A percentile compares a stretch with the other conserved stretches of the same genome.
These are phyloP conservation scores for Disparrhopalites patrizii DNA, from an alignment of 2,888 invertebrate genomes.

Conservation along the genomic window DNA sequence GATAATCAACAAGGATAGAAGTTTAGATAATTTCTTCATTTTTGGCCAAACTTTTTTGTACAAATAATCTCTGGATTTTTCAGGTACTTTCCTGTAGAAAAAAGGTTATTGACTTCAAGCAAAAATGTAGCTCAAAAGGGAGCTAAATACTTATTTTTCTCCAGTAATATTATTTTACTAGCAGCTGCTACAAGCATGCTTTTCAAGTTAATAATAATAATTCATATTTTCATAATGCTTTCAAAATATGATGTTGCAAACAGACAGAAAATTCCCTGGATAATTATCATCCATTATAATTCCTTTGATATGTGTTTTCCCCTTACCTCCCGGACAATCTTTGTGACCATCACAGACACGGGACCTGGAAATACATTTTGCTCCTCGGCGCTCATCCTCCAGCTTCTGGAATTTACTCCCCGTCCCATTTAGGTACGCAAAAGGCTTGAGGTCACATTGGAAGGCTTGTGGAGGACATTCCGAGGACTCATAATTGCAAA, in stretches of 20 bases:
- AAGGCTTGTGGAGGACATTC: constrained; percentile 54
- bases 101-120: too few relatives aligned
- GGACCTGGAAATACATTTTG: constrained; percentile 68
- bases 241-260: too few relatives aligned
- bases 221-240: too few relatives aligned
- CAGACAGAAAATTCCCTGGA: too few relatives aligned
- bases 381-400: constrained; percentile 4
- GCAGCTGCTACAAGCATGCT: too few relatives aligned
- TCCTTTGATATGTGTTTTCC: constrained; percentile 48
- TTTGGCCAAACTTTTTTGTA: background rate
- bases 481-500: constrained; percentile 61
- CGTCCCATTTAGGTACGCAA: background rate
- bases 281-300: background rate
- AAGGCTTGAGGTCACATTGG: constrained; percentile 50
- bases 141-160: too few relatives aligned
- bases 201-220: too few relatives aligned
- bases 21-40: background rate
- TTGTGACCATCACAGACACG: constrained; percentile 73
- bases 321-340: constrained; percentile 53
- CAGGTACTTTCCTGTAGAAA: too few relatives aligned
- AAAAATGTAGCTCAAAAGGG: too few relatives aligned
- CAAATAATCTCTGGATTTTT: too few relatives aligned
- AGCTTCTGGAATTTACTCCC: background rate
- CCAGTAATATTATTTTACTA: too few relatives aligned
- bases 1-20: background rate